Percentiles rank a stretch among this genome's conserved stretches.
Evolutionary conservation across 2,113 vertebrate genomes (phyloP).

Genomic region (Lota lota): DNA sequence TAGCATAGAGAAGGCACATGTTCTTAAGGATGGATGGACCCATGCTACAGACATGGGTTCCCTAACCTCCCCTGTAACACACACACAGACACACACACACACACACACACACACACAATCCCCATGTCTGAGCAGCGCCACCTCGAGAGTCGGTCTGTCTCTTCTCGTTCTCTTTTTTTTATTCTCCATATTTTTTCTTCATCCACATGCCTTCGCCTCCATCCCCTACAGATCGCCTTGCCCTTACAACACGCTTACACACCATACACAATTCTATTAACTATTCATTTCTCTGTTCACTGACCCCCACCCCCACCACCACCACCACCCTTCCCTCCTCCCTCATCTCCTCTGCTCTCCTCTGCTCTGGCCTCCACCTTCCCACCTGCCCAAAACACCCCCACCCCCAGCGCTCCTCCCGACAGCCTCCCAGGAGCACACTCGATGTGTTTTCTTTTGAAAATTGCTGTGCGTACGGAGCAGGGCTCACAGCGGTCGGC

Average conservation of each 20-base stretch:
- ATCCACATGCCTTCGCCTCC: slow-evolving; percentile 20
- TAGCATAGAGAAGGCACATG: too few relatives aligned
- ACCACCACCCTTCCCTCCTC: background rate
- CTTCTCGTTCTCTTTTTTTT: slow-evolving; percentile 18
- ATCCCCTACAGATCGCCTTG: slow-evolving; percentile 47
- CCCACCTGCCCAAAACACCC: background rate
- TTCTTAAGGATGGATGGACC: too few relatives aligned
- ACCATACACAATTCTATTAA: slow-evolving; percentile 61
- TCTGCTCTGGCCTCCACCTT: background rate
- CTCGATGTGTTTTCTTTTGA: slow-evolving; percentile 62
- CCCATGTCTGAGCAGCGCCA: background rate
- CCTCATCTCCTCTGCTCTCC: background rate
- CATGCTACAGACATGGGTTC: too few relatives aligned
- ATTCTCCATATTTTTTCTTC: slow-evolving; percentile 1
- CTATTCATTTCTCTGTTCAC: slow-evolving; percentile 65
- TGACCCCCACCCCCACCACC: slow-evolving; percentile 29
- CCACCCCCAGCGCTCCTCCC: slow-evolving; percentile 11
- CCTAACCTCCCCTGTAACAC: slow-evolving; percentile 9
- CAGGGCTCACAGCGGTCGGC: slow-evolving; percentile 51
- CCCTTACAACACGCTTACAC: slow-evolving; percentile 55
- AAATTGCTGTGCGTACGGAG: slow-evolving; percentile 60
- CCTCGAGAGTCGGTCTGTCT: too few relatives aligned
- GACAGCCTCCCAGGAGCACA: slow-evolving; percentile 34
- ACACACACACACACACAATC: too few relatives aligned
- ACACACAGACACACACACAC: too few relatives aligned